These are phyloP conservation scores for Takifugu bimaculatus DNA, from an alignment of 2,113 vertebrate genomes.

Conservation along the genomic window DNA sequence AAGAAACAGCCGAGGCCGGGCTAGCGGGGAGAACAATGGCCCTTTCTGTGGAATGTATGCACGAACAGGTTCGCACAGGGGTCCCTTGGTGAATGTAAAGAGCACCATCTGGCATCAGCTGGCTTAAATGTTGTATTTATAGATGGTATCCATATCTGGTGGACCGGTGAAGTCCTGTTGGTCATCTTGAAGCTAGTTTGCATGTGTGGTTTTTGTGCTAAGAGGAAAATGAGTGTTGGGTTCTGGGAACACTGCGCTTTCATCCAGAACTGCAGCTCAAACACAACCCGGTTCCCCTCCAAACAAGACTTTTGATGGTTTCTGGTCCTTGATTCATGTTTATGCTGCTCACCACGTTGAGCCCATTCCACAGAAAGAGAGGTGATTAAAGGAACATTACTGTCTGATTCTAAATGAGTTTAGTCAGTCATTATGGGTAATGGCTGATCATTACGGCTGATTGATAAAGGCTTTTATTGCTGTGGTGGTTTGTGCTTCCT, in stretches of 20 bases:
- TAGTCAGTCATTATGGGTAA: conserved; percentile 63
- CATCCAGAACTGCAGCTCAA: conserved; percentile 8
- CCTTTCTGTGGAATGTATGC: no score
- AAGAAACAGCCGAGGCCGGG: conserved; percentile 25
- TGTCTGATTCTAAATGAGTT: conserved; percentile 58
- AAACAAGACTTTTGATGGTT: conserved; percentile 29
- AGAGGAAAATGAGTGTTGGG: conserved; percentile 52
- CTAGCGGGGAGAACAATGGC: no score
- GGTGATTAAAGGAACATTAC: conserved; percentile 57
- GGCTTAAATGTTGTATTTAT: conserved; percentile 25
- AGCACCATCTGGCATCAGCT: conserved; percentile 45
- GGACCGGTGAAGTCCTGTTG: conserved; percentile 21
- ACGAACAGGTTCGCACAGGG: no score
- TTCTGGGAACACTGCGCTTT: conserved; percentile 46
- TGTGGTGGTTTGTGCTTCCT: conserved; percentile 32
- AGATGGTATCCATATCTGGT: conserved; percentile 25
- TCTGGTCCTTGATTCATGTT: conserved; percentile 4
- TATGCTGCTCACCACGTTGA: conserved; percentile 27
- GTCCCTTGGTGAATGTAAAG: conserved; percentile 7
- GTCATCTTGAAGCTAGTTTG: neutral
- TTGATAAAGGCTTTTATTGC: conserved; percentile 60
- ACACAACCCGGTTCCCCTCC: conserved; percentile 46
- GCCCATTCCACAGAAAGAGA: conserved; percentile 62
- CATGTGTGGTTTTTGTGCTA: no score
- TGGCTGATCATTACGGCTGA: conserved; percentile 57